A percentile compares a stretch with the other conserved stretches of the same genome.
Evolutionary conservation across 2,113 vertebrate species (phyloP).

Genomic region (Alces alces): DNA sequence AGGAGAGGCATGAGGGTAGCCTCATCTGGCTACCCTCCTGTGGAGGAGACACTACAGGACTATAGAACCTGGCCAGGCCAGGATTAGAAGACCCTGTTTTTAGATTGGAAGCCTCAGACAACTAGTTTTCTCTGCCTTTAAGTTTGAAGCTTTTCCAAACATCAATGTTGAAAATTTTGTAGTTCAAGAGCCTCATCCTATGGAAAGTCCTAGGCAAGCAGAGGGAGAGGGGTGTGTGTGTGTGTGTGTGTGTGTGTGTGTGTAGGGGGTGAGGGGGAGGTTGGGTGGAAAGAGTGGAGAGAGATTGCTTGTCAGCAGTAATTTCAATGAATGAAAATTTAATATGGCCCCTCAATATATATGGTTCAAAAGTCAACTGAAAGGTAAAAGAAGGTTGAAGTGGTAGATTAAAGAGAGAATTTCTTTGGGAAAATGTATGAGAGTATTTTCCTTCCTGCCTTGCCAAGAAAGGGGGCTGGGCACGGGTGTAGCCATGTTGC

Average conservation of each 20-base stretch:
- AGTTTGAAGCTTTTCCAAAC: background rate
- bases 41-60: background rate
- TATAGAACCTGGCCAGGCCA: accelerated
- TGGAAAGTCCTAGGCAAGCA: background rate
- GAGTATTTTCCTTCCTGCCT: background rate
- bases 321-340: constrained; percentile 1
- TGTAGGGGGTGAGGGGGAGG: background rate
- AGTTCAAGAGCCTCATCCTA: background rate
- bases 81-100: background rate
- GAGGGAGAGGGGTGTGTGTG: background rate
- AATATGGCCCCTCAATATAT: background rate
- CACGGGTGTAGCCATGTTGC: background rate
- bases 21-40: background rate
- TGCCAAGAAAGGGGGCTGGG: background rate
- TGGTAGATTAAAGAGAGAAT: background rate
- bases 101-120: background rate
- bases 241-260: background rate
- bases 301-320: background rate
- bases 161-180: background rate
- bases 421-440: background rate
- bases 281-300: background rate
- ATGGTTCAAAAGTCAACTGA: background rate
- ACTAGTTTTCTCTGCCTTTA: background rate
- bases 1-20: background rate
- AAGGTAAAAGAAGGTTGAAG: background rate